A percentile compares a stretch with the other conserved stretches of the same genome.
Conservation (phyloP, 2,888 invertebrate species). For the Crematogaster levior region DNA sequence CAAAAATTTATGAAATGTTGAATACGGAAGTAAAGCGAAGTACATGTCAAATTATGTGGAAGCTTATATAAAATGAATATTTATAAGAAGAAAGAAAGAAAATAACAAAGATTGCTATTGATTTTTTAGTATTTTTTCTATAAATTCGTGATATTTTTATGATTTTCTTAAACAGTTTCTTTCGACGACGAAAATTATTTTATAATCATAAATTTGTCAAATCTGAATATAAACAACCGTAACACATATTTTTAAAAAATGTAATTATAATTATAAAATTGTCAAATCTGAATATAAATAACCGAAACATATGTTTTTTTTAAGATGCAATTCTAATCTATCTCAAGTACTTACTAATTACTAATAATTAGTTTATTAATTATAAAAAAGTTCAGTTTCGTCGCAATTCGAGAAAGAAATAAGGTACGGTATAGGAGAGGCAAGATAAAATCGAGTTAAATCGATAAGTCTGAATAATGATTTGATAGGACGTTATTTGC, state of each 20-base stretch:
- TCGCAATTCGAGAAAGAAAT: too few relatives aligned
- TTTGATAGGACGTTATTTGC: not conserved
- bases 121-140: not conserved
- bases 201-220: too few relatives aligned
- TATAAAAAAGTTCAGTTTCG: too few relatives aligned
- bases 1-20: not conserved
- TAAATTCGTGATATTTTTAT: not conserved
- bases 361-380: too few relatives aligned
- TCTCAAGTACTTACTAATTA: too few relatives aligned
- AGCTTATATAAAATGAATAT: not conserved
- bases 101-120: not conserved
- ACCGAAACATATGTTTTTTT: not conserved
- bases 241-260: too few relatives aligned
- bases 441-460: slow-evolving; percentile 57
- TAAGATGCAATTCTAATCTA: too few relatives aligned
- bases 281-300: not conserved
- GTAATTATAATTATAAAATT: too few relatives aligned
- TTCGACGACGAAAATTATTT: not conserved
- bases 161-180: not conserved
- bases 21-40: not conserved
- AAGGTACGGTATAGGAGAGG: slow-evolving; percentile 86
- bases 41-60: not conserved
- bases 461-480: not conserved
- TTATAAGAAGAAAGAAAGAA: not conserved
- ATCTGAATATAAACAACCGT: too few relatives aligned